Percentiles rank a stretch among this genome's conserved stretches.
Conservation (phyloP, 2,888 invertebrate species). For the Acanthoscelides obtectus region DNA sequence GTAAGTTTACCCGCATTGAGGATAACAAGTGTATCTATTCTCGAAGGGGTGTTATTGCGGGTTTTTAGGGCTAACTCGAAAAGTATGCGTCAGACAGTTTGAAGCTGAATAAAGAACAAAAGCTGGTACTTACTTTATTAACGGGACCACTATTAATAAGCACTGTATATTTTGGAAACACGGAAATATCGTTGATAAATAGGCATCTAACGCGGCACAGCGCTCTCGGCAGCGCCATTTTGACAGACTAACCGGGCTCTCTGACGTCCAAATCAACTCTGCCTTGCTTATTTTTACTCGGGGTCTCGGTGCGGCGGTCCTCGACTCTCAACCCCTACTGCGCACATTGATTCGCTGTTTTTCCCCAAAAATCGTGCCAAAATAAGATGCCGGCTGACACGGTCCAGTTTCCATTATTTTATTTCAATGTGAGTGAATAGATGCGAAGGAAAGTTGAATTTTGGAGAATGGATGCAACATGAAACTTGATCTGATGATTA, state of each 20-base stretch:
- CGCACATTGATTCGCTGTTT: constrained; percentile 21
- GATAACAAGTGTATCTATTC: constrained; percentile 6
- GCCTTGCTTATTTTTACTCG: constrained; percentile 18
- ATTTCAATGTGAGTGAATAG: background rate
- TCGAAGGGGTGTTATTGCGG: constrained; percentile 7
- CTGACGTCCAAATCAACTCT: background rate
- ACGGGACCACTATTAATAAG: constrained; percentile 37
- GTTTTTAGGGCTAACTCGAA: background rate
- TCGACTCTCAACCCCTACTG: constrained; percentile 18
- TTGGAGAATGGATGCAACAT: background rate
- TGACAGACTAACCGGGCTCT: constrained; percentile 22
- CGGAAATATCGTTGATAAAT: constrained; percentile 42
- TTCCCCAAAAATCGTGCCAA: background rate
- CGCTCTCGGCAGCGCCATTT: constrained; percentile 46
- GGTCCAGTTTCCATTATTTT: background rate
- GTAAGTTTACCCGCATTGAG: constrained; percentile 22
- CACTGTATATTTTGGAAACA: constrained; percentile 40
- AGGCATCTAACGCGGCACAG: constrained; percentile 43
- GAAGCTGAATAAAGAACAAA: constrained; percentile 4
- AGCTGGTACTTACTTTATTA: constrained; percentile 41
- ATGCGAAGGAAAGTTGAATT: background rate
- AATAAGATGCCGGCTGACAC: background rate
- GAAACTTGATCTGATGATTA: background rate
- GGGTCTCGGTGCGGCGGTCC: background rate
- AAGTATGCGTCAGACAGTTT: background rate